These are phyloP conservation scores for Drosophila prolongata DNA, from an alignment of 2,888 invertebrate species.

Conservation along the genomic window DNA sequence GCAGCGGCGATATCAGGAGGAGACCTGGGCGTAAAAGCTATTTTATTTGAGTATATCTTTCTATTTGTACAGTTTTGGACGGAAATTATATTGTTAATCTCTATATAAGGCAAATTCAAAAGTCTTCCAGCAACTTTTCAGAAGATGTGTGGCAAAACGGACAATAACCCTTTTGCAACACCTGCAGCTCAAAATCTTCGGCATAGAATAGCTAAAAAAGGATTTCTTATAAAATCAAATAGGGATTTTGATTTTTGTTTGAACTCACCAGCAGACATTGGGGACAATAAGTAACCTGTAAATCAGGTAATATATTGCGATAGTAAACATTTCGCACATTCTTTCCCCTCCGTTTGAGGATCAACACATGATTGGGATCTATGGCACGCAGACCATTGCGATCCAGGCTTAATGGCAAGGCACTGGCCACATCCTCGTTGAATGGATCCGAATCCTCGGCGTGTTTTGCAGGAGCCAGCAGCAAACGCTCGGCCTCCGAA, in stretches of 20 bases:
- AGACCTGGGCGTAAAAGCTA: conserved; percentile 88
- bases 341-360: conserved; percentile 88
- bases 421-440: conserved; percentile 85
- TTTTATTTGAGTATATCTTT: conserved; percentile 11
- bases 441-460: conserved; percentile 89
- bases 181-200: conserved; percentile 97
- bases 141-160: conserved; percentile 93
- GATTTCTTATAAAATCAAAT: neutral
- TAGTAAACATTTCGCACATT: conserved; percentile 91
- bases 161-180: conserved; percentile 95
- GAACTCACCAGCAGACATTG: conserved; percentile 93
- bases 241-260: neutral
- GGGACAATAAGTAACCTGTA: conserved; percentile 94
- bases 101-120: conserved; percentile 45
- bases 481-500: conserved; percentile 93
- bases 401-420: conserved; percentile 83
- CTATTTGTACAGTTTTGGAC: conserved; percentile 46
- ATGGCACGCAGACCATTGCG: conserved; percentile 90
- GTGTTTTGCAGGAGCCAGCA: conserved; percentile 89
- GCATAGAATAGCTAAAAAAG: conserved; percentile 93
- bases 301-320: conserved; percentile 95
- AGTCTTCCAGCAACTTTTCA: conserved; percentile 81
- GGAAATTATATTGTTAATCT: conserved; percentile 38
- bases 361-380: conserved; percentile 92
- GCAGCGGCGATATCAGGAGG: conserved; percentile 89